A percentile compares a stretch with the other conserved stretches of the same genome.
These are phyloP conservation scores for Takifugu bimaculatus DNA, from an alignment of 2,113 vertebrate species.

Conservation along the genomic window DNA sequence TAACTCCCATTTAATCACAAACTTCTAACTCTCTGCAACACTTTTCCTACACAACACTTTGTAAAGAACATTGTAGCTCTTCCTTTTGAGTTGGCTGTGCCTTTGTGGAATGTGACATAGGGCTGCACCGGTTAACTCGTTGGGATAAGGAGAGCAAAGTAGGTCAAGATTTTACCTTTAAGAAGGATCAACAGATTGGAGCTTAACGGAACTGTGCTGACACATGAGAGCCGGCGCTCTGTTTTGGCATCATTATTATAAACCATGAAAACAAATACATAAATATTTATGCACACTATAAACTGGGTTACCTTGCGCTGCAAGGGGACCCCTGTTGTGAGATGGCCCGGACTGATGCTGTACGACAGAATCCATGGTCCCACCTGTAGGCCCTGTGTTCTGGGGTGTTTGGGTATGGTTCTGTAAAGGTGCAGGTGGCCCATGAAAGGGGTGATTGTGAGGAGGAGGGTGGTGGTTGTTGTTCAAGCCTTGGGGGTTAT, in stretches of 20 bases:
- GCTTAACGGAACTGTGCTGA: slow-evolving; percentile 42
- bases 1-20: slow-evolving; percentile 62
- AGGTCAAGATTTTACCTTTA: slow-evolving; percentile 67
- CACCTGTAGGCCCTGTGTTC: slow-evolving; percentile 70
- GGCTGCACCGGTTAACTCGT: slow-evolving; percentile 38
- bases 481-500: slow-evolving; percentile 60
- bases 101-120: slow-evolving; percentile 51
- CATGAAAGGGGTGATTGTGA: slow-evolving; percentile 69
- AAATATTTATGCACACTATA: not conserved
- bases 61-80: slow-evolving; percentile 65
- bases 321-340: slow-evolving; percentile 62
- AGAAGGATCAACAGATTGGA: slow-evolving; percentile 61
- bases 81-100: slow-evolving; percentile 31
- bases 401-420: slow-evolving; percentile 74
- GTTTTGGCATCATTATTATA: slow-evolving; percentile 40
- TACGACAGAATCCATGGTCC: slow-evolving; percentile 60
- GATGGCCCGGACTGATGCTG: slow-evolving; percentile 66
- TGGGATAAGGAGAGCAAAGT: slow-evolving; percentile 50
- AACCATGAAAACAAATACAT: not conserved
- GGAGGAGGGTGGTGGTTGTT: slow-evolving; percentile 62
- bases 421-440: slow-evolving; percentile 74
- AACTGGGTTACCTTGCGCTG: slow-evolving; percentile 61
- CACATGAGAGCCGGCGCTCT: slow-evolving; percentile 36
- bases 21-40: slow-evolving; percentile 59
- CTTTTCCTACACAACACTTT: slow-evolving; percentile 58